Evolutionary conservation across 2,113 vertebrate species (phyloP).

Genomic region (Campylomormyrus tamandua): DNA sequence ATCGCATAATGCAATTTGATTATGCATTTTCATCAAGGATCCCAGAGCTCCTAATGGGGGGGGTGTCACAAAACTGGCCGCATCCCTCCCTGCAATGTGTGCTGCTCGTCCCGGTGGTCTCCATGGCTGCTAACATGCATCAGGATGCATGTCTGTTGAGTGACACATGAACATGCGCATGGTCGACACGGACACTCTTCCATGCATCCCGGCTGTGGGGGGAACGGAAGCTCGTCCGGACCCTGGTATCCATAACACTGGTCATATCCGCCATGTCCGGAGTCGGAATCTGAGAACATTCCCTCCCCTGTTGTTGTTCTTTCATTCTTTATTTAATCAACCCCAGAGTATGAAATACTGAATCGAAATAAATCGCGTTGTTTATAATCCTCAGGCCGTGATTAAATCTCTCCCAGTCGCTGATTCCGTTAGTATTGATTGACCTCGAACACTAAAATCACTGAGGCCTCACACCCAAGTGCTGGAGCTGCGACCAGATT

Average conservation of each 20-base stretch:
- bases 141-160: background rate
- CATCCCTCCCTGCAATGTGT: background rate
- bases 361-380: slow-evolving; percentile 59
- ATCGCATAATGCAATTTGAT: background rate
- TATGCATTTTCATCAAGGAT: slow-evolving; percentile 1
- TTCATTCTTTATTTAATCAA: slow-evolving; percentile 29
- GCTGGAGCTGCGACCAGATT: background rate
- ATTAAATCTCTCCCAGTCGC: slow-evolving; percentile 48
- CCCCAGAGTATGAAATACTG: slow-evolving; percentile 28
- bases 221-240: slow-evolving; percentile 21
- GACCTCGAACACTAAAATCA: slow-evolving; percentile 50
- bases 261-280: background rate
- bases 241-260: background rate
- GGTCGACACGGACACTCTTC: background rate
- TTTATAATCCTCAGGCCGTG: slow-evolving; percentile 53
- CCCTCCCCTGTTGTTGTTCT: background rate
- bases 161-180: background rate
- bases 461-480: background rate
- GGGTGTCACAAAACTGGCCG: background rate
- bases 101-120: background rate
- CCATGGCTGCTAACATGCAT: background rate
- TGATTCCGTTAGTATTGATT: slow-evolving; percentile 67
- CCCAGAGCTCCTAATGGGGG: background rate
- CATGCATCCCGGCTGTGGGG: background rate
- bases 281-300: background rate